Evolutionary conservation across 2,797 vertebrate species (phyloP), one percentile per base, ranked within the genome.

Genomic region (Gadopsis marmoratus): DNA sequence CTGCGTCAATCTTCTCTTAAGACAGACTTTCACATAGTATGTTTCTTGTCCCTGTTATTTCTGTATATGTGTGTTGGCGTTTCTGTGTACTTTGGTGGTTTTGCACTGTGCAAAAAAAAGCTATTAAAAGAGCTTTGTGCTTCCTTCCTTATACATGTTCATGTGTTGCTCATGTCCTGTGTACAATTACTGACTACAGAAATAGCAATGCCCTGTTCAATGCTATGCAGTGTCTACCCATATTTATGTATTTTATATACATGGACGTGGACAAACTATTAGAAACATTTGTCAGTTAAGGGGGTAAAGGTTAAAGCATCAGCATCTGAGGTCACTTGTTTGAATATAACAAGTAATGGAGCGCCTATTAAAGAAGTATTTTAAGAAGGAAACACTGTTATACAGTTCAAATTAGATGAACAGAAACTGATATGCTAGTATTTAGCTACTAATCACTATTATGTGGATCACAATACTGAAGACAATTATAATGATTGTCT

Each of bases 91-190:
- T 26, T 65, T 83, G 45, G 81, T 86, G 76, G 71, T 91, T 89
- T 87, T 61, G 3, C 1, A 9, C 55, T 51, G 33, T 82, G 76
- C 54, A 60, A 62, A 35, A 35, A 79, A 50, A 43, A 83, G 16
- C 83, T 84, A 94, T 93, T 93, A 93, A 93, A 93, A 88, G 65
- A 86, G 43, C 72, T 66, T 66, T 81, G 55, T 79, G 77, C 75
- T 91, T 88, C 83, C 86, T 91, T 87, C 82, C 67, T 88, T 39
- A 56, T 83, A 56, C 1, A 78, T 80, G 76, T 89, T 88, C 47
- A 9, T 59, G 61, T 81, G 39, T 69, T 60, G 35, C 51, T 74
- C 17, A 41, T 53, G 45, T 68, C 9, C 33, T 67, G 13, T 23
- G 6, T 75, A 43, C 31, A 45, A 5, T n/a, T 4, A 39, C 7